Evolutionary conservation across 2,888 invertebrate species (phyloP).

Genomic region (Acleris sparsana): DNA sequence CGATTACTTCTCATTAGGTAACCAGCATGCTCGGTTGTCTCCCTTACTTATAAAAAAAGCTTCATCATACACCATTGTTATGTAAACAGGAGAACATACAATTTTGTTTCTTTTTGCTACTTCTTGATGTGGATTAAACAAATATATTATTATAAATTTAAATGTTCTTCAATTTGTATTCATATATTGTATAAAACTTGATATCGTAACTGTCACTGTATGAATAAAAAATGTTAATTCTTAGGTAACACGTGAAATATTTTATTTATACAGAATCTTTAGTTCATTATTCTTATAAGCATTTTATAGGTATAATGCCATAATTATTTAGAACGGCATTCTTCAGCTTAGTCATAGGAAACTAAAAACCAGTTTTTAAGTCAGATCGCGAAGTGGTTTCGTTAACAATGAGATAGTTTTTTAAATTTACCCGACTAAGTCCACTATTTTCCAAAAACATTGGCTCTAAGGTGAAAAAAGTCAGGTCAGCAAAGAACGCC

Average conservation of each 20-base stretch:
- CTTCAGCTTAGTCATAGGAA: background rate
- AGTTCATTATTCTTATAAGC: too few relatives aligned
- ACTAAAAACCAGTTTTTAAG: slow-evolving; percentile 1
- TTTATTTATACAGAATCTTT: background rate
- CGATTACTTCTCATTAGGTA: too few relatives aligned
- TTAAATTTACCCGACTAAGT: slow-evolving; percentile 69
- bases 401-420: background rate
- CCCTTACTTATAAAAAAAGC: too few relatives aligned
- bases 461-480: slow-evolving; percentile 88
- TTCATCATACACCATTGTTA: too few relatives aligned
- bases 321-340: background rate
- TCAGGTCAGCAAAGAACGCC: slow-evolving; percentile 87
- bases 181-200: background rate
- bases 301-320: background rate
- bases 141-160: too few relatives aligned
- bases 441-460: slow-evolving; percentile 83
- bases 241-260: background rate
- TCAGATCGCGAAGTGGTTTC: too few relatives aligned
- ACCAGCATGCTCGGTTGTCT: too few relatives aligned
- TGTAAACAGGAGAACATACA: too few relatives aligned
- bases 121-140: too few relatives aligned
- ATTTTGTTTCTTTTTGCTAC: too few relatives aligned
- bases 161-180: too few relatives aligned
- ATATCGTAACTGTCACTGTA: background rate
- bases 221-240: slow-evolving; percentile 1